Percentiles rank a stretch among this genome's conserved stretches.
phyloP scores from a whole-genome alignment of 1,140 invertebrate species.

The Augochlora pura region DNA sequence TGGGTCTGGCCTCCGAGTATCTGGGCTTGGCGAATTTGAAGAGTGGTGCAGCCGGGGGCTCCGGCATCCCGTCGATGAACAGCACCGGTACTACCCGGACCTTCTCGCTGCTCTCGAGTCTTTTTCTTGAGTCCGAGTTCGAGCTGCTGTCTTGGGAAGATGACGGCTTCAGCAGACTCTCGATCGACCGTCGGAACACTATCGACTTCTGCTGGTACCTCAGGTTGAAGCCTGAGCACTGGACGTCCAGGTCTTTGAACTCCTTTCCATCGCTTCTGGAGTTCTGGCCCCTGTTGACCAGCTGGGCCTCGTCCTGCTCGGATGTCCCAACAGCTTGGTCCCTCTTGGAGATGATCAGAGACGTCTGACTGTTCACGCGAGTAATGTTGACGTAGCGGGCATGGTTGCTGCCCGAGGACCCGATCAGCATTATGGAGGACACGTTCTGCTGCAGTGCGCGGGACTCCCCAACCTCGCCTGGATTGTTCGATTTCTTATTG shows the following conservation, averaged over 20 bases:
- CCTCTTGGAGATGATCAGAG: not conserved
- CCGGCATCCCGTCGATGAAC: slow-evolving; percentile 42
- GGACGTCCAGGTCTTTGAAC: not conserved
- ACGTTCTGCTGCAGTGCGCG: not conserved
- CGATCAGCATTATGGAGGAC: not conserved
- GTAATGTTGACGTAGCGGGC: not conserved
- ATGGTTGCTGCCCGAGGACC: not conserved
- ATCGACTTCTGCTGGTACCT: slow-evolving; percentile 6
- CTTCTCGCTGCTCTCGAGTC: slow-evolving; percentile 33
- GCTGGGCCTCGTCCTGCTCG: not conserved
- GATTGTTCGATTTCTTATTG: no score
- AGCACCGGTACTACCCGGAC: slow-evolving; percentile 59
- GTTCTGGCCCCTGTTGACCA: not conserved
- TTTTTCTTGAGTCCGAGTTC: not conserved
- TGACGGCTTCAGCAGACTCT: not conserved
- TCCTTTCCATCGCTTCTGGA: not conserved
- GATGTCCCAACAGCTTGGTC: not conserved
- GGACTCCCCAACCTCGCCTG: not conserved
- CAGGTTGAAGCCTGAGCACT: not conserved
- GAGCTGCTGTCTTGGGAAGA: not conserved
- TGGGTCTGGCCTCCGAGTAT: not conserved
- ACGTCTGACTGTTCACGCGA: slow-evolving; percentile 4
- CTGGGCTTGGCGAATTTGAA: slow-evolving; percentile 20
- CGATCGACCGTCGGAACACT: not conserved
- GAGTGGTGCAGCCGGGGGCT: slow-evolving; percentile 1